Base-by-base conservation (phyloP, 2,113 vertebrate species). In the Crotophaga sulcirostris region DNA sequence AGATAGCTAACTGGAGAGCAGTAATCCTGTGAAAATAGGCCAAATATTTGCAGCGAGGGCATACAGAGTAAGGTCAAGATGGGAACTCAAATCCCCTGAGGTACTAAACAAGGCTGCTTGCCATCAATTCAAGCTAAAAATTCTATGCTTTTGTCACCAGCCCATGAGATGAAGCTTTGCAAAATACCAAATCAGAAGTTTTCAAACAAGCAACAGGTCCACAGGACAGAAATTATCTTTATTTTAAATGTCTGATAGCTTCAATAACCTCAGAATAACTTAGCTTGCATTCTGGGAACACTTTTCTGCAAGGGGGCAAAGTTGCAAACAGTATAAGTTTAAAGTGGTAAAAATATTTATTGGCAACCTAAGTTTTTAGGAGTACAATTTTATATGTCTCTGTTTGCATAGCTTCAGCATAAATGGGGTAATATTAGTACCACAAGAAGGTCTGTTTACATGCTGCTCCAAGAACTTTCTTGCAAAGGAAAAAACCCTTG, bases 381-480 rank as follows among this genome's bases (percentile, higher is more conserved):
- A 96, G 92, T 69, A 87, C 62, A 24, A 59, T 96, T 98, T 97
- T 97, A 97, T 97, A 81, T 60, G 96, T 96, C 97, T 97, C 97
- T 97, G 95, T 94, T 96, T 96, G 95, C 94, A 92, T 49, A 59
- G 90, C 59, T 87, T 85, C 72, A 94, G 80, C 96, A 94, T 95
- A 89, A 88, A 95, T 80, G 47, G 90, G 72, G 96, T 91, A 86
- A 97, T 96, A 97, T 97, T 93, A 97, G 97, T 97, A 96, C 97
- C 95, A 85, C 70, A 69, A 96, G 90, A 96, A 91, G 18, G 96
- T 88, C 94, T 89, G 97, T 94, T 96, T 93, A 79, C 63, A 92
- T 90, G 91, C 90, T 81, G 95, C 94, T 97, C 97, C 97, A 98
- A 95, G 96, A 97, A 96, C 97, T 97, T 97, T 96, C 93, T 74